Percentiles rank a stretch among this genome's conserved stretches.
Conservation (phyloP, 2,888 invertebrate genomes). For the Drosophila kambysellisi region DNA sequence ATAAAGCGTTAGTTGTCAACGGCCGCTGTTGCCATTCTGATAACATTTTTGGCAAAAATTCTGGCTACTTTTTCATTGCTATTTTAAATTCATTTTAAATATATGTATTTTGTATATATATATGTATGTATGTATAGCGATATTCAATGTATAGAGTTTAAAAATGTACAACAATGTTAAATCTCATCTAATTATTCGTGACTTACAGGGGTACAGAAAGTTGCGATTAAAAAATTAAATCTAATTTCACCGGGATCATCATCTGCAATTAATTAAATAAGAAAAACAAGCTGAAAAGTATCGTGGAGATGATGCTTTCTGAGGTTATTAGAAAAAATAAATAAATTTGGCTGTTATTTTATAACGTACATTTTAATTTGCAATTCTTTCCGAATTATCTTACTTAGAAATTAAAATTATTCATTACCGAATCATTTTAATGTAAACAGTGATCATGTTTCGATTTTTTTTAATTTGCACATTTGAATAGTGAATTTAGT, state of each 20-base stretch:
- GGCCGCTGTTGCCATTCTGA: slow-evolving; percentile 36
- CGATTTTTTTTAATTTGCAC: neutral
- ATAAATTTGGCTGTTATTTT: neutral
- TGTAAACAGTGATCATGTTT: neutral
- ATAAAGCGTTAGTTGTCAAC: slow-evolving; percentile 69
- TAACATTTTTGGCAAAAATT: slow-evolving; percentile 25
- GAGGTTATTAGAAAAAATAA: neutral
- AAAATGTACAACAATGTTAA: too few relatives aligned
- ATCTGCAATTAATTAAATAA: neutral
- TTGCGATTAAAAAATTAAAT: neutral
- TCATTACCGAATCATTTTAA: neutral
- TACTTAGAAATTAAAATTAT: neutral
- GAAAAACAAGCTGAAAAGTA: neutral
- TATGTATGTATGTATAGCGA: too few relatives aligned
- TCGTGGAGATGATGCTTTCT: neutral
- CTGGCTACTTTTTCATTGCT: slow-evolving; percentile 11
- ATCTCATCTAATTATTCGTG: neutral
- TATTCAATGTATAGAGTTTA: too few relatives aligned
- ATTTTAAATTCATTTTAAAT: slow-evolving; percentile 15
- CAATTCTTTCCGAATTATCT: neutral
- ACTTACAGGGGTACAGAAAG: neutral
- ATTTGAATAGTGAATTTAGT: neutral
- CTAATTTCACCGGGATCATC: neutral
- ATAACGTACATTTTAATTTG: neutral
- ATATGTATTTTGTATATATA: neutral